phyloP scores from a whole-genome alignment of 2,113 vertebrate genomes.

The Cebus imitator region DNA sequence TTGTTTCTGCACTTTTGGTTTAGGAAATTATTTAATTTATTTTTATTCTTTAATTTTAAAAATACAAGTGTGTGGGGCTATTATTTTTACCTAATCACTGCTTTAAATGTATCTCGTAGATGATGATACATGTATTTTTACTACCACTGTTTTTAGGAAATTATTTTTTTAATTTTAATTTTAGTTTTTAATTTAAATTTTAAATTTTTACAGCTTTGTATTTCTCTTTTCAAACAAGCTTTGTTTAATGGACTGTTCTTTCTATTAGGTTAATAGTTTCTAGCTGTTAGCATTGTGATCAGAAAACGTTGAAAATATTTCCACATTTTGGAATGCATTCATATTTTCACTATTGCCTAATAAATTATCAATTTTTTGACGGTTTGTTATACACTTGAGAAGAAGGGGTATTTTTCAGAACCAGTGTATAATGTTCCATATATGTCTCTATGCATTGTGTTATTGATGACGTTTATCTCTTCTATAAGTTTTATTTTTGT shows the following conservation, averaged over 20 bases:
- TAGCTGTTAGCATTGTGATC: not conserved
- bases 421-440: not conserved
- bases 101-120: not conserved
- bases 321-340: not conserved
- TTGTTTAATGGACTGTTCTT: not conserved
- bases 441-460: not conserved
- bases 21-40: not conserved
- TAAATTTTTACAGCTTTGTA: not conserved
- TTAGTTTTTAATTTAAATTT: not conserved
- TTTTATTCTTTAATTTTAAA: not conserved
- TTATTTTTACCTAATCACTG: not conserved
- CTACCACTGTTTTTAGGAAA: not conserved
- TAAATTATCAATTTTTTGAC: not conserved
- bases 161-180: not conserved
- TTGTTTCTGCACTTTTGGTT: not conserved
- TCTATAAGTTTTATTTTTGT: not conserved
- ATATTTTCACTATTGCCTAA: not conserved
- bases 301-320: not conserved
- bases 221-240: not conserved
- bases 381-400: not conserved
- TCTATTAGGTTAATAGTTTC: not conserved
- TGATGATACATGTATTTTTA: not conserved
- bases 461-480: not conserved
- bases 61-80: not conserved
- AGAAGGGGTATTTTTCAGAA: not conserved